phyloP scores from a whole-genome alignment of 92 coral and sea anemone genomes.

The Epizoanthus fatuus region DNA sequence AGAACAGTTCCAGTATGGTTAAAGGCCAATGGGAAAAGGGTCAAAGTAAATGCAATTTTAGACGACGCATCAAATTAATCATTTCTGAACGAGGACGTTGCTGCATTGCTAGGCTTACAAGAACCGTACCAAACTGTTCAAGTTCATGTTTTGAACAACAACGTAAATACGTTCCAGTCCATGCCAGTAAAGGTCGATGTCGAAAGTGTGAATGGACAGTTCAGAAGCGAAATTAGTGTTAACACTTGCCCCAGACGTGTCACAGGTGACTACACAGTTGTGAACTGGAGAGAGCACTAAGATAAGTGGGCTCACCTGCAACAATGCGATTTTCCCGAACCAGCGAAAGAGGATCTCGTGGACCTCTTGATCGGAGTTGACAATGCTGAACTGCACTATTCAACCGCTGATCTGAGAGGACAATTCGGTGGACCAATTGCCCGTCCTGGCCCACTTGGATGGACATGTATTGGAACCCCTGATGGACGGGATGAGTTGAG shows the following conservation, averaged over 20 bases:
- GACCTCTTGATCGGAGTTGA: slow-evolving; percentile 71
- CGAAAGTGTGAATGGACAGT: slow-evolving; percentile 69
- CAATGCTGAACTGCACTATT: slow-evolving; percentile 71
- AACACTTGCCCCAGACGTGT: slow-evolving; percentile 72
- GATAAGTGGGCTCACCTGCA: slow-evolving; percentile 68
- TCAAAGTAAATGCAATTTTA: slow-evolving; percentile 65
- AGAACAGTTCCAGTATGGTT: slow-evolving; percentile 68
- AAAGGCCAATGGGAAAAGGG: slow-evolving; percentile 55
- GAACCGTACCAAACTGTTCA: slow-evolving; percentile 62
- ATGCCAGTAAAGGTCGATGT: slow-evolving; percentile 65
- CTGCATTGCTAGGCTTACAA: slow-evolving; percentile 58
- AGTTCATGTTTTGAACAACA: slow-evolving; percentile 73
- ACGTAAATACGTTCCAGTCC: slow-evolving; percentile 67
- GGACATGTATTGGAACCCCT: slow-evolving; percentile 67
- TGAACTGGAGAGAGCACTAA: slow-evolving; percentile 63
- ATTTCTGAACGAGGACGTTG: slow-evolving; percentile 65
- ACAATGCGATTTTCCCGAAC: slow-evolving; percentile 68
- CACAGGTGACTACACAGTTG: slow-evolving; percentile 53
- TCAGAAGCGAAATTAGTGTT: slow-evolving; percentile 54
- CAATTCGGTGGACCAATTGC: slow-evolving; percentile 59
- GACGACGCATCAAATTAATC: slow-evolving; percentile 75
- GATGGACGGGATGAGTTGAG: not conserved
- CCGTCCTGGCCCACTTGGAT: slow-evolving; percentile 78
- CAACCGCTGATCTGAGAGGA: slow-evolving; percentile 62
- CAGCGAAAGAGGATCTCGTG: slow-evolving; percentile 69